phyloP scores from a whole-genome alignment of 1,140 invertebrate genomes.

The Diorhabda elongata region DNA sequence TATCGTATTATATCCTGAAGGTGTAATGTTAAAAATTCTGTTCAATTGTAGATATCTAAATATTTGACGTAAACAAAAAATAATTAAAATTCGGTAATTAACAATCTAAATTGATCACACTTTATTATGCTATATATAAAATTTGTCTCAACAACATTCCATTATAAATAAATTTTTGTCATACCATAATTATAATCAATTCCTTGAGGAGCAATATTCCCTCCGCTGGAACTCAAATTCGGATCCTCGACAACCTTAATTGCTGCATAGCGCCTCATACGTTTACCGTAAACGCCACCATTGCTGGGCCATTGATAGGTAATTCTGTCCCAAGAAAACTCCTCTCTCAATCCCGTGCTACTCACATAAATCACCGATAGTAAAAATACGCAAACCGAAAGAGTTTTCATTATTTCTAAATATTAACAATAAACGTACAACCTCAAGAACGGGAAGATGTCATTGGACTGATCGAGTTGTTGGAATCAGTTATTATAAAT shows the following conservation, averaged over 20 bases:
- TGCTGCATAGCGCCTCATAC: background rate
- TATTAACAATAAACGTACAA: background rate
- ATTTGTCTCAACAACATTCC: too few relatives aligned
- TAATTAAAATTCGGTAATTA: too few relatives aligned
- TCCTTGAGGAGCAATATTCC: background rate
- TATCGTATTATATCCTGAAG: too few relatives aligned
- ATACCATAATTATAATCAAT: slow-evolving; percentile 4
- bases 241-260: slow-evolving; percentile 4
- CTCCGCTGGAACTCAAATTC: background rate
- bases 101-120: too few relatives aligned
- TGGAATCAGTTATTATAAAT: slow-evolving; percentile 11
- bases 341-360: slow-evolving; percentile 29
- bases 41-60: too few relatives aligned
- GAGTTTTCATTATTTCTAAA: background rate
- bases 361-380: slow-evolving; percentile 6
- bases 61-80: too few relatives aligned
- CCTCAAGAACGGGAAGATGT: background rate
- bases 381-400: slow-evolving; percentile 1
- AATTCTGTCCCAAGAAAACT: slow-evolving; percentile 43
- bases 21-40: too few relatives aligned
- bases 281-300: background rate
- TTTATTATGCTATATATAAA: too few relatives aligned
- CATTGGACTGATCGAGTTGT: slow-evolving; percentile 1
- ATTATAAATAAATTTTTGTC: too few relatives aligned
- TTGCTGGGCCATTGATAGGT: slow-evolving; percentile 34